Conservation (phyloP, 1,140 invertebrate species). For the Adelges cooleyi region DNA sequence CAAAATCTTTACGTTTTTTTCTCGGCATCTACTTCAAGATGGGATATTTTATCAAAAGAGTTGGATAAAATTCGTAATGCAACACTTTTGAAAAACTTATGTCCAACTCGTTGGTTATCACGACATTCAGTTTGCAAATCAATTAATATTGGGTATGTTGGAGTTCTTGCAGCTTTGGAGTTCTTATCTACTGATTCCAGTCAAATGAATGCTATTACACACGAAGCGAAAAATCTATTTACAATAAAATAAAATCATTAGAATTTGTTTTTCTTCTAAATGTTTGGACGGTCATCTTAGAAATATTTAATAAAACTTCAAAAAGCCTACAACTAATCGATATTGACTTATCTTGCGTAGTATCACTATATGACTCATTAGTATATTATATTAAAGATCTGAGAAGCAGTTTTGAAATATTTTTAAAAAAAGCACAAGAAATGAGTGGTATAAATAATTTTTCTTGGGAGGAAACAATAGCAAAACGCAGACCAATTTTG, state of each 20-base stretch:
- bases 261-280: neutral
- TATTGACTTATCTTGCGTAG: neutral
- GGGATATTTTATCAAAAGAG: neutral
- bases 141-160: neutral
- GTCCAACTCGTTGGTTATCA: neutral
- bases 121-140: neutral
- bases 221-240: neutral
- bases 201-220: neutral
- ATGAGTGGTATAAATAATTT: neutral
- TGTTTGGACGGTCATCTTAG: neutral
- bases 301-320: neutral
- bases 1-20: neutral
- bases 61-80: neutral
- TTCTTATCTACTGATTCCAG: neutral
- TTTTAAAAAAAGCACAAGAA: neutral
- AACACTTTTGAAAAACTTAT: neutral
- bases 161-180: neutral
- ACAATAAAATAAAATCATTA: neutral
- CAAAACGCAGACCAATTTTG: neutral
- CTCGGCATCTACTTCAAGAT: neutral
- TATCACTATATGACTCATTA: neutral
- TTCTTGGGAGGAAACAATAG: neutral
- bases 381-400: neutral
- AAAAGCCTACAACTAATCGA: neutral
- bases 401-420: neutral